phyloP scores from a whole-genome alignment of 2,113 vertebrate genomes.

The Centropus bengalensis region DNA sequence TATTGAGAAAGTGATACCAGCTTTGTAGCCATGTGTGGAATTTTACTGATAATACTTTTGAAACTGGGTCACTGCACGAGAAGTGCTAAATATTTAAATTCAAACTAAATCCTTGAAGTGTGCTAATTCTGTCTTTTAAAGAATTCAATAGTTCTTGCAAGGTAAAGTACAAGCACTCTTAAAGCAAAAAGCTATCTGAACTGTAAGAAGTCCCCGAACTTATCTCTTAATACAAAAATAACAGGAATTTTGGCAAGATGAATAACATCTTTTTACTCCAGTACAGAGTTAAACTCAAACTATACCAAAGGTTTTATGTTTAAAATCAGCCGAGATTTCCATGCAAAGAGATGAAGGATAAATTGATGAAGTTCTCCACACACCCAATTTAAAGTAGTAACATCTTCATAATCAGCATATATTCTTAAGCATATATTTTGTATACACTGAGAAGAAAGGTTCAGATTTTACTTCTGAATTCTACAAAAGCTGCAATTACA shows the following conservation, averaged over 20 bases:
- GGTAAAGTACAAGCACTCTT: not conserved
- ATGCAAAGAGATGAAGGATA: not conserved
- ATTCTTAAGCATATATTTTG: not conserved
- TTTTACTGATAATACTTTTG: constrained; percentile 17
- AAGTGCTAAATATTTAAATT: constrained; percentile 49
- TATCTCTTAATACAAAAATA: not conserved
- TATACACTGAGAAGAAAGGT: not conserved
- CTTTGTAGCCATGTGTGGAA: not conserved
- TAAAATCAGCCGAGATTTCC: not conserved
- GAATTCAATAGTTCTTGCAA: not conserved
- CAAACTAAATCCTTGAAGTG: constrained; percentile 24
- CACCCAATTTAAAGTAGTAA: not conserved
- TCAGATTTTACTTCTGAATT: not conserved
- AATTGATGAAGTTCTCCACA: not conserved
- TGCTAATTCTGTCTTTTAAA: constrained; percentile 53
- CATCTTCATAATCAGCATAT: not conserved
- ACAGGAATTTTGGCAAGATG: not conserved
- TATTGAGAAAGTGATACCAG: not conserved
- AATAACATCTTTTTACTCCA: not conserved
- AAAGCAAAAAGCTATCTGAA: not conserved
- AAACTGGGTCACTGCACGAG: constrained; percentile 28
- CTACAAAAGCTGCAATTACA: not conserved
- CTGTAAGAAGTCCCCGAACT: too few species aligned
- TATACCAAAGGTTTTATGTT: not conserved
- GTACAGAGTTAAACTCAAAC: not conserved